Percentiles rank a stretch among this genome's conserved stretches.
phyloP scores from a whole-genome alignment of 2,888 invertebrate genomes.

The Anthophora plumipes region DNA sequence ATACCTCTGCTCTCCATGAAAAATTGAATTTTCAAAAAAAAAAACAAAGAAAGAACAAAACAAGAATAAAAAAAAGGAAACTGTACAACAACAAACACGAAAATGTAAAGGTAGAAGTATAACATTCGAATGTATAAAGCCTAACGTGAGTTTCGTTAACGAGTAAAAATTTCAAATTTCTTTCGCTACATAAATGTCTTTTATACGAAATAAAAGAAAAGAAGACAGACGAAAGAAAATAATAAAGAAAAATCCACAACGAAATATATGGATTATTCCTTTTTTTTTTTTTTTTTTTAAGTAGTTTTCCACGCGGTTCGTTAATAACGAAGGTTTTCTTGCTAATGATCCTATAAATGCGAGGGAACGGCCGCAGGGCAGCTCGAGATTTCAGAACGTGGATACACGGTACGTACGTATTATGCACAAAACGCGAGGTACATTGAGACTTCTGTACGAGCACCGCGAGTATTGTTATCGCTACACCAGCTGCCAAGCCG shows the following conservation, averaged over 20 bases:
- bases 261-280: not conserved
- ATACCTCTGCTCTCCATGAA: not conserved
- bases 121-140: not conserved
- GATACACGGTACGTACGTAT: conserved; percentile 45
- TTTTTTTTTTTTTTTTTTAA: not conserved
- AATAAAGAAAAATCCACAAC: not conserved
- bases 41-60: too few relatives aligned
- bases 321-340: conserved; percentile 20
- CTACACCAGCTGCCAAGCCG: conserved; percentile 76
- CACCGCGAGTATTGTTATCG: conserved; percentile 79
- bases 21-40: too few relatives aligned
- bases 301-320: not conserved
- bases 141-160: not conserved
- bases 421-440: conserved; percentile 44
- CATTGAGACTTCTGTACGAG: conserved; percentile 75
- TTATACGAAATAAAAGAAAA: not conserved
- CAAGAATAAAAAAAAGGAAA: not conserved
- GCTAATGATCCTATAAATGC: conserved; percentile 70
- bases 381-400: conserved; percentile 75
- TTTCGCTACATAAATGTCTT: not conserved
- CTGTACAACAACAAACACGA: too few relatives aligned
- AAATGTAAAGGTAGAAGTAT: too few relatives aligned
- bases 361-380: conserved; percentile 73
- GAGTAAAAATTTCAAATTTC: not conserved
- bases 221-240: not conserved